Conservation (phyloP, 1,140 invertebrate species). For the Oryctes rhinoceros region DNA sequence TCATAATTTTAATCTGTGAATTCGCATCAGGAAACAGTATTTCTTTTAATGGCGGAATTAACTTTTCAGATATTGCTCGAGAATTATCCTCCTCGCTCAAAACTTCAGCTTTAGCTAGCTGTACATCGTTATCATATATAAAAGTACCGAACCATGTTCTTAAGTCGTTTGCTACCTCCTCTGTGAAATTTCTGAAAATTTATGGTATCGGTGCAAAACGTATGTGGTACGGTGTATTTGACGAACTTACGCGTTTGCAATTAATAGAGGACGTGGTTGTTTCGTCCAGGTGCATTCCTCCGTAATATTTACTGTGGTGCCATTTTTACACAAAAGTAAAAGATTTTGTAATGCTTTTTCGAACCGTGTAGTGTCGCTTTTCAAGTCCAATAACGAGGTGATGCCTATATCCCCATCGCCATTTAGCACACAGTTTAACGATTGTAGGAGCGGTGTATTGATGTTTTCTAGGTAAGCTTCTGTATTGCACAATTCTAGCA, state of each 20-base stretch:
- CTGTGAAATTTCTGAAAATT: neutral
- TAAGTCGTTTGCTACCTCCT: neutral
- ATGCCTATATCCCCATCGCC: slow-evolving; percentile 66
- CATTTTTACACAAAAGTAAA: slow-evolving; percentile 71
- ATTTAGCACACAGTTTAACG: slow-evolving; percentile 65
- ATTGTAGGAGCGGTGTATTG: slow-evolving; percentile 50
- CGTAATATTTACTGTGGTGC: slow-evolving; percentile 55
- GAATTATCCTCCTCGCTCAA: neutral
- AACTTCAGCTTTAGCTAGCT: neutral
- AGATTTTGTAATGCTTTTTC: slow-evolving; percentile 43
- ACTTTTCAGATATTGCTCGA: neutral
- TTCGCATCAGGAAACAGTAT: neutral
- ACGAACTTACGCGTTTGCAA: slow-evolving; percentile 63
- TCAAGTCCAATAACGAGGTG: slow-evolving; percentile 57
- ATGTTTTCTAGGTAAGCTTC: slow-evolving; percentile 38
- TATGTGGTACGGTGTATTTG: neutral
- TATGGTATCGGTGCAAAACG: neutral
- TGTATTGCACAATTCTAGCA: slow-evolving; percentile 63
- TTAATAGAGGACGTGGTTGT: slow-evolving; percentile 67
- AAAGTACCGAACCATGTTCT: neutral
- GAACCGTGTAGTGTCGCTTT: slow-evolving; percentile 53
- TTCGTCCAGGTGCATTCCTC: slow-evolving; percentile 66
- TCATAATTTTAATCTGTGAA: neutral
- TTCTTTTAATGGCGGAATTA: neutral
- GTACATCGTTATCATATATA: neutral